Conservation (phyloP, 2,888 invertebrate species). For the Dynastes tityus region DNA sequence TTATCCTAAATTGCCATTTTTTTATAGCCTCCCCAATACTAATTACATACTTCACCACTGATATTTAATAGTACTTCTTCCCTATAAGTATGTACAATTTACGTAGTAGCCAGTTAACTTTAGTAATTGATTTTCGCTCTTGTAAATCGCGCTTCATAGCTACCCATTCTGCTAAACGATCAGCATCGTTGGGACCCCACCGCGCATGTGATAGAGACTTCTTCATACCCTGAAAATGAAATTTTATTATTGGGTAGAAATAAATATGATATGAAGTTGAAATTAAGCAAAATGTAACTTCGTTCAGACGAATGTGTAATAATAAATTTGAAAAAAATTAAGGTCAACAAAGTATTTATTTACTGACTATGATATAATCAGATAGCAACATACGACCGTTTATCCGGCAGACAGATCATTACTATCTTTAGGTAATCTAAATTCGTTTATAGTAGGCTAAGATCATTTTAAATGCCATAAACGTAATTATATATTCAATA, state of each 20-base stretch:
- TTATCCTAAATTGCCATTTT: too few relatives aligned
- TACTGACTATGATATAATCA: too few relatives aligned
- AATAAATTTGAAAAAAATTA: neutral
- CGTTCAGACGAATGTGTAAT: neutral
- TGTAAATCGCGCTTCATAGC: conserved; percentile 63
- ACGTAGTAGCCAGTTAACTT: conserved; percentile 50
- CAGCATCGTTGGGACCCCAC: conserved; percentile 68
- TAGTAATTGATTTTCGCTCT: conserved; percentile 39
- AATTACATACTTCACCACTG: too few relatives aligned
- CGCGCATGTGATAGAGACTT: conserved; percentile 64
- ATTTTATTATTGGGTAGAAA: neutral
- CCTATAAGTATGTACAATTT: conserved; percentile 53
- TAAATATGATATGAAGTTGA: neutral
- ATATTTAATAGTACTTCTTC: conserved; percentile 38
- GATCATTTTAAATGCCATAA: too few relatives aligned
- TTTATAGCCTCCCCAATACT: too few relatives aligned
- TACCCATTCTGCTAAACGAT: conserved; percentile 65
- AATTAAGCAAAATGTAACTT: neutral
- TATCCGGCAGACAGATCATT: too few relatives aligned
- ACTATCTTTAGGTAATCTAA: too few relatives aligned
- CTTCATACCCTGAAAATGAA: conserved; percentile 62
- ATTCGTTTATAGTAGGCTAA: too few relatives aligned
- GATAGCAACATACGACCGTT: neutral
- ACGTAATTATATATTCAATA: too few relatives aligned
- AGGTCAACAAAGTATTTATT: neutral